phyloP scores from a whole-genome alignment of 2,797 vertebrate species.

The Sciurus carolinensis region DNA sequence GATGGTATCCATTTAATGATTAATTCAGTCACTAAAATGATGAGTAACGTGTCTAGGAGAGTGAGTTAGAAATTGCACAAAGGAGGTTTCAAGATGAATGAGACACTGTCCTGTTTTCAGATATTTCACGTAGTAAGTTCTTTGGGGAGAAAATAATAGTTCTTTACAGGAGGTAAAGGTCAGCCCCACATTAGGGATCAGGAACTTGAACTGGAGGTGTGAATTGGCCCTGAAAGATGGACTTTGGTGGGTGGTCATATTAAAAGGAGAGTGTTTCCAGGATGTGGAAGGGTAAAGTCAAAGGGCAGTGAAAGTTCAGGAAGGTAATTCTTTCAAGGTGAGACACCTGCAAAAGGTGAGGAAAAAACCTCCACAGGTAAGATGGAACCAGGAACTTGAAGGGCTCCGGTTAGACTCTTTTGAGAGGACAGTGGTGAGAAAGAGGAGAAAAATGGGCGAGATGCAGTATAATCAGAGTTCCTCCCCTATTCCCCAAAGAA shows the following conservation, averaged over 20 bases:
- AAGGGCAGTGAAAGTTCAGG: not conserved
- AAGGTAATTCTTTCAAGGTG: not conserved
- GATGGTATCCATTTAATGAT: conserved; percentile 63
- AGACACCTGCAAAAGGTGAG: not conserved
- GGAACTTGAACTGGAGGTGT: not conserved
- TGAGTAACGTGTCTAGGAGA: conserved; percentile 42
- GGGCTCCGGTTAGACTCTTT: not conserved
- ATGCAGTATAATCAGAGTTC: not conserved
- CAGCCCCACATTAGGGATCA: not conserved
- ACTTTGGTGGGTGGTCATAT: not conserved
- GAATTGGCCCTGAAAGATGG: not conserved
- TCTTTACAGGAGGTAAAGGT: conserved; percentile 61
- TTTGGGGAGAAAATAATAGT: conserved; percentile 43
- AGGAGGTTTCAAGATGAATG: conserved; percentile 37
- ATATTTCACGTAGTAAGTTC: conserved; percentile 16
- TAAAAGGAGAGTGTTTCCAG: not conserved
- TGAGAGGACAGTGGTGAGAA: not conserved
- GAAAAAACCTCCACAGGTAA: not conserved
- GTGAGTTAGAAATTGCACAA: conserved; percentile 23
- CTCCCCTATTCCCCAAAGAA: not conserved
- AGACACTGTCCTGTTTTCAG: not conserved
- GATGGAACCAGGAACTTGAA: not conserved
- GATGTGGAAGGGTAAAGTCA: not conserved
- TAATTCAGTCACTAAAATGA: conserved; percentile 27
- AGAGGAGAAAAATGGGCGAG: not conserved